A percentile compares a stretch with the other conserved stretches of the same genome.
Conservation (phyloP, 2,888 invertebrate species). For the Ennomos erosarius region DNA sequence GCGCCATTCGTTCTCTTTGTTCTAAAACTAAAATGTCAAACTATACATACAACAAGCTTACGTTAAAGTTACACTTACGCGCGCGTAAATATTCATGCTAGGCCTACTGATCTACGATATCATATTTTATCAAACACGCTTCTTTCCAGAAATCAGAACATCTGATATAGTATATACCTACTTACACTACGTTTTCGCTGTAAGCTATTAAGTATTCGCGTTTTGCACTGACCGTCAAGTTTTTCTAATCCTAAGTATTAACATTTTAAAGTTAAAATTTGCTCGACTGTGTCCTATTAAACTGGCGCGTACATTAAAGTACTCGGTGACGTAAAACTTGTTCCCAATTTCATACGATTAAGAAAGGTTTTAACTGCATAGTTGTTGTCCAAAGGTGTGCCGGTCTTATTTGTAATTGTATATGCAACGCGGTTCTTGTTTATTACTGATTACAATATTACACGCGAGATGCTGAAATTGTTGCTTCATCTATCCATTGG, state of each 20-base stretch:
- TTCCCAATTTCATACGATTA: conserved; percentile 39
- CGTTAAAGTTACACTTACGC: too few relatives aligned
- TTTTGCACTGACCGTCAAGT: background rate
- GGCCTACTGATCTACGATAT: too few relatives aligned
- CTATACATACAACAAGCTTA: too few relatives aligned
- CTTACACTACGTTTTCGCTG: conserved; percentile 22
- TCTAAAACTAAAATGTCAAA: too few relatives aligned
- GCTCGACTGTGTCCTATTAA: conserved; percentile 5
- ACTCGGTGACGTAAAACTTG: conserved; percentile 33
- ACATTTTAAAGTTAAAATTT: conserved; percentile 11
- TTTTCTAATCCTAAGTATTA: conserved; percentile 3
- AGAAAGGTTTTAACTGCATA: conserved; percentile 32
- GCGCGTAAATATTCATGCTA: too few relatives aligned
- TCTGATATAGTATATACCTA: conserved; percentile 9
- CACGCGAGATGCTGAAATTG: conserved; percentile 1
- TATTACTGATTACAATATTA: conserved; percentile 16
- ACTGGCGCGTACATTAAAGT: conserved; percentile 27
- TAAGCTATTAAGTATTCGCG: conserved; percentile 10
- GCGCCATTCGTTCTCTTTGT: too few relatives aligned
- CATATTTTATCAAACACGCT: conserved; percentile 10
- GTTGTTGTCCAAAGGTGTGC: conserved; percentile 24
- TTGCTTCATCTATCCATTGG: conserved; percentile 1
- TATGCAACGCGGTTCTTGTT: conserved; percentile 24
- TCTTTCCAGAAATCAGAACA: conserved; percentile 15
- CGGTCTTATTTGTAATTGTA: conserved; percentile 34